Evolutionary conservation across 2,888 invertebrate species (phyloP).

Genomic region (Apamea sordens): DNA sequence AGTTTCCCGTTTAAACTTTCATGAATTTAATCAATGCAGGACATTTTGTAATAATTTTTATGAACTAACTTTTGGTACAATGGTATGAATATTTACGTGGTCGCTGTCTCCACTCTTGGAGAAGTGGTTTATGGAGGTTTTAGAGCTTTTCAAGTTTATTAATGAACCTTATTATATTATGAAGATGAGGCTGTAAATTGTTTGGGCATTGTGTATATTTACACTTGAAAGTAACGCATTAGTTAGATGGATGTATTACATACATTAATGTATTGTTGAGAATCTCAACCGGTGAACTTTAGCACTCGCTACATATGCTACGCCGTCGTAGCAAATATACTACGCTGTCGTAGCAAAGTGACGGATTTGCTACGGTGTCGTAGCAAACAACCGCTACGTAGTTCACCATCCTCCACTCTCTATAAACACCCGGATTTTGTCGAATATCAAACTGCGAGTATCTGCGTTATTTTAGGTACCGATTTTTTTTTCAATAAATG

Average conservation of each 20-base stretch:
- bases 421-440: neutral
- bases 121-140: slow-evolving; percentile 55
- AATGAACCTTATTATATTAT: slow-evolving; percentile 44
- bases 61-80: slow-evolving; percentile 74
- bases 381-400: slow-evolving; percentile 12
- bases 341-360: slow-evolving; percentile 35
- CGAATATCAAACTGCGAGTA: neutral
- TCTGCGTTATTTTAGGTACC: neutral
- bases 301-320: neutral
- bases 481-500: neutral
- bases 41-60: slow-evolving; percentile 83
- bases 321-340: slow-evolving; percentile 11
- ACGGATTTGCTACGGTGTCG: slow-evolving; percentile 31
- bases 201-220: slow-evolving; percentile 27
- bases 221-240: neutral
- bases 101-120: slow-evolving; percentile 49
- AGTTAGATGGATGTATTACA: neutral
- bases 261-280: neutral
- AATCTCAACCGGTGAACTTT: neutral
- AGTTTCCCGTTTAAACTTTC: slow-evolving; percentile 83
- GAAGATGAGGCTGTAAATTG: slow-evolving; percentile 33
- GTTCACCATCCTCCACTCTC: neutral
- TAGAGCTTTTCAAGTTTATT: slow-evolving; percentile 44
- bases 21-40: slow-evolving; percentile 82
- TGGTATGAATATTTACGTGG: slow-evolving; percentile 76